Evolutionary conservation across 2,888 invertebrate species (phyloP).

Genomic region (Iselma pallidipennis): DNA sequence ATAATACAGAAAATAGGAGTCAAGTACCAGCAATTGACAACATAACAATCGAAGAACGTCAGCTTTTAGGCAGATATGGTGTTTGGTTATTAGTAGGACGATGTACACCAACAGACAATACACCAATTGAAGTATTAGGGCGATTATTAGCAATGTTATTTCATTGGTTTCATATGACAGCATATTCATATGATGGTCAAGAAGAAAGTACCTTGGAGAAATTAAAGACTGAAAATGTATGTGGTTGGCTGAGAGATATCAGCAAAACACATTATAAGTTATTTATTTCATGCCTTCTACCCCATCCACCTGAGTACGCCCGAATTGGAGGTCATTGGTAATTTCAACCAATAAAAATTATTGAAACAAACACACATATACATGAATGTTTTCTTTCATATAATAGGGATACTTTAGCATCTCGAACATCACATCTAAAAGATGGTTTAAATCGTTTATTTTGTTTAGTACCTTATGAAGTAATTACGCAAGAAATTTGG

Average conservation of each 20-base stretch:
- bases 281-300: constrained; percentile 90
- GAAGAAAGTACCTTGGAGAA: constrained; percentile 88
- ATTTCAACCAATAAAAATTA: constrained; percentile 28
- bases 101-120: constrained; percentile 79
- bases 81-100: constrained; percentile 97
- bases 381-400: no score
- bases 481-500: constrained; percentile 96
- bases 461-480: constrained; percentile 96
- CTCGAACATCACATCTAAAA: constrained; percentile 87
- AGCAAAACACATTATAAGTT: constrained; percentile 84
- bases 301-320: constrained; percentile 95
- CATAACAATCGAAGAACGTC: constrained; percentile 82
- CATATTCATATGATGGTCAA: constrained; percentile 93
- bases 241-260: constrained; percentile 87
- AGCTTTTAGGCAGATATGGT: constrained; percentile 90
- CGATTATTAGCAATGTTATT: constrained; percentile 94
- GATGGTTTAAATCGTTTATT: constrained; percentile 94
- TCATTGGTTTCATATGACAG: constrained; percentile 99
- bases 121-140: constrained; percentile 80
- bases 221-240: constrained; percentile 89
- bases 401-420: constrained; percentile 78
- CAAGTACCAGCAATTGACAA: constrained; percentile 63
- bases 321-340: constrained; percentile 95
- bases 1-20: constrained; percentile 53
- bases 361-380: no score